Base-by-base conservation (phyloP, 1,140 invertebrate species). In the Cardiocondyla obscurior region DNA sequence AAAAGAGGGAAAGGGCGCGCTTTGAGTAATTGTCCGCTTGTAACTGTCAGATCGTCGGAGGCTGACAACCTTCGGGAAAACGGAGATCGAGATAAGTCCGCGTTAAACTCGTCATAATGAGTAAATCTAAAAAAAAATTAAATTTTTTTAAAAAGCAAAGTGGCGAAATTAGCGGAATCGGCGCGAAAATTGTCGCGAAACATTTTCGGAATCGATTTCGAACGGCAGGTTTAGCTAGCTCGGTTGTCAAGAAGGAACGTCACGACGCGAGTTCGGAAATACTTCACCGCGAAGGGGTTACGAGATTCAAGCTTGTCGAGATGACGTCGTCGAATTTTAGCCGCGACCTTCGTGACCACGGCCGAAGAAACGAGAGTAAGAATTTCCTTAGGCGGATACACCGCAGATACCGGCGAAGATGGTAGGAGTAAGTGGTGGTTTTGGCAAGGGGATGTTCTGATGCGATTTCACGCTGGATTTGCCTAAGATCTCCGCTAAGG, bases 381-480 rank as follows among this genome's bases (percentile, higher is more conserved):
- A 86, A 86, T 79, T 83, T 87, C 74, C 72, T 69, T 87, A 87
- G 85, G 39, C 81, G 72, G 60, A 67, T 87, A 86, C 58, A 62
- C 81, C 72, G 70, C 70, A 62, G 85, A 87, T 86, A 88, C 57
- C 84, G 55, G 76, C 70, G 73, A 86, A 84, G 82, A 89, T 87
- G 90, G 90, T 90, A 91, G 70, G 91, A 92, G 91, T 93, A 94
- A 94, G 92, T 92, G 92, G 93, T 92, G 93, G 93, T 93, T 94
- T 93, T 88, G 89, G 88, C 85, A 91, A 92, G 91, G 90, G 91
- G 92, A 88, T 90, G 85, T 87, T 87, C 90, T 93, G 94, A 94
- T 94, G 90, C 92, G 94, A 94, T 94, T 94, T 94, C 93, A 94
- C 92, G 94, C 92, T 92, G 94, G 94, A 94, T 94, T 94, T 94